Evolutionary conservation across 92 coral and sea anemone genomes (phyloP), one percentile per base, ranked within the genome.

Genomic region (Zoanthus gigantus): DNA sequence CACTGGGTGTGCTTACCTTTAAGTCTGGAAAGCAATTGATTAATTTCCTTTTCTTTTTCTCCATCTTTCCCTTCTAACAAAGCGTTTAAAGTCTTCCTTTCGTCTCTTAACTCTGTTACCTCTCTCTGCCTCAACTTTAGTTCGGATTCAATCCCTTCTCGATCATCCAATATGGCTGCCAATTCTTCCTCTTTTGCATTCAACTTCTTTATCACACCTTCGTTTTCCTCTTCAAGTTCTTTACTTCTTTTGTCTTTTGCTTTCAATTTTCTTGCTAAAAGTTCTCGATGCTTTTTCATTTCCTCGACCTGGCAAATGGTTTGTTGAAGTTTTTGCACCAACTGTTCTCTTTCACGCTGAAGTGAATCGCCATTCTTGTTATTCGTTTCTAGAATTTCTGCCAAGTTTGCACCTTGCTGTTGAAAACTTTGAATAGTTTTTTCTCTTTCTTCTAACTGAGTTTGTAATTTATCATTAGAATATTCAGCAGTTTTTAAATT

Each of bases 1-100:
- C 8, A 13, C 14, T 46, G 54, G 74, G 46, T 17, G 56, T 76
- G 45, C 56, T 45, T 85, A 97, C 99, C 97, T 95, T 97, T 97
- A 5, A 97, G 93, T 83, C 99, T 91, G 32, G 99, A 95, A 28
- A 97, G 71, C 76, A 97, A 85, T 83, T 97, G 95, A 65, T 86
- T 89, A 72, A 97, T 95, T 76, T 97, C 99, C 58, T 94, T 93
- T 58, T 97, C 99, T 2, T 94, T 92, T 63, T 94, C 97, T 75
- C 97, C 98, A 42, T 95, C 92, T 75, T 92, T 94, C 34, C 99
- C 99, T 87, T 95, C 95, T 79, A 97, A 71, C 71, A 97, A 81
- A 31, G 95, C 89, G 77, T 85, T 93, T 77, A 97, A 75, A 0
- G 99, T 90, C 74, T 91, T 92, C 45, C 94, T 94, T 75, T 97